Conservation (phyloP, 1,140 invertebrate genomes). For the Physella acuta region DNA sequence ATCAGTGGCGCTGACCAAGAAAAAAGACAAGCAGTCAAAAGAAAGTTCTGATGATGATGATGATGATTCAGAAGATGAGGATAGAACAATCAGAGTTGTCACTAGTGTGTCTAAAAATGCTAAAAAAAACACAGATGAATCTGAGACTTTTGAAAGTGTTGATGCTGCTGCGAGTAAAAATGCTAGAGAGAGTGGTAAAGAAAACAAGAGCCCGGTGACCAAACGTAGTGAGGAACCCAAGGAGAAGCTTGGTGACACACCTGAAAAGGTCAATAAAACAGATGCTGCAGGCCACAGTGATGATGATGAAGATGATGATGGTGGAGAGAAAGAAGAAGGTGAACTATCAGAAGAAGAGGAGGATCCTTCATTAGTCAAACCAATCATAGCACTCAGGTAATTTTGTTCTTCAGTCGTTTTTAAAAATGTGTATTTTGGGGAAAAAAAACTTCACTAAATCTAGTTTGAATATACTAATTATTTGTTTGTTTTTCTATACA, state of each 20-base stretch:
- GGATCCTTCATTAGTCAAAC: not conserved
- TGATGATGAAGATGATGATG: conserved; percentile 5
- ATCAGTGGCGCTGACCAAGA: not conserved
- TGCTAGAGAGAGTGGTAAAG: not conserved
- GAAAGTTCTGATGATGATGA: not conserved
- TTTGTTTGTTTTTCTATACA: not conserved
- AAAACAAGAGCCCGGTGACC: not conserved
- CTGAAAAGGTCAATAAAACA: not conserved
- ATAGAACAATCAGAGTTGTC: not conserved
- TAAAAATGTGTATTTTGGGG: not conserved
- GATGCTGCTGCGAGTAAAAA: not conserved
- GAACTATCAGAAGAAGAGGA: conserved; percentile 20
- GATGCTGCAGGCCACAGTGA: not conserved
- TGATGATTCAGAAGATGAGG: not conserved
- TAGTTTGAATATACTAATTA: not conserved
- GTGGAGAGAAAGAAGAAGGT: conserved; percentile 24
- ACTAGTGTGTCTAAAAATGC: not conserved
- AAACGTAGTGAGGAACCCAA: not conserved
- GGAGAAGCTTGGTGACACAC: not conserved
- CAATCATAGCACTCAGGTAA: conserved; percentile 13
- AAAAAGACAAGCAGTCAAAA: not conserved
- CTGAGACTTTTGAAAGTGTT: not conserved
- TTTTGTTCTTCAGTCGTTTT: not conserved
- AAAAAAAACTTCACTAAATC: not conserved
- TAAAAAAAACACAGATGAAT: conserved; percentile 6